Evolutionary conservation across 2,888 invertebrate species (phyloP).

Genomic region (Drosophila koepferae): DNA sequence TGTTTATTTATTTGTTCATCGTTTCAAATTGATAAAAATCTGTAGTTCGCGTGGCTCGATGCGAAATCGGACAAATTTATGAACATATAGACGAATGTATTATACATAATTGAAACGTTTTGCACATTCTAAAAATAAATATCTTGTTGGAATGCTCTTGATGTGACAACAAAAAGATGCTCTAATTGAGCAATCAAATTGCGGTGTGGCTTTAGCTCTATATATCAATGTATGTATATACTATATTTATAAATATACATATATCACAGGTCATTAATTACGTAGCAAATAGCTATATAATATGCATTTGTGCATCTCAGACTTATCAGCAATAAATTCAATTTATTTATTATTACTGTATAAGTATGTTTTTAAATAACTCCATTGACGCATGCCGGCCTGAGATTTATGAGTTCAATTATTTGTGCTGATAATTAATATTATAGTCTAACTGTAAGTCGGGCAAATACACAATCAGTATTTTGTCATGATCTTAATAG

Average conservation of each 20-base stretch:
- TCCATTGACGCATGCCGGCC: conserved; percentile 44
- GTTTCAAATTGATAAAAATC: conserved; percentile 43
- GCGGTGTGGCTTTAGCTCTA: not conserved
- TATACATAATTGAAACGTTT: conserved; percentile 13
- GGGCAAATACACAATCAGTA: conserved; percentile 31
- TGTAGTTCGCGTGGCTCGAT: conserved; percentile 30
- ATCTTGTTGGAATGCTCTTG: not conserved
- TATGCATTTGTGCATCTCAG: conserved; percentile 24
- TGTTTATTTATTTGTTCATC: conserved; percentile 29
- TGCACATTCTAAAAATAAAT: conserved; percentile 35
- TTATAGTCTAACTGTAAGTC: conserved; percentile 59
- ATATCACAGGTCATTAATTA: conserved; percentile 11
- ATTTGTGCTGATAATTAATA: conserved; percentile 51
- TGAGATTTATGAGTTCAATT: conserved; percentile 34
- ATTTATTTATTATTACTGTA: conserved; percentile 3
- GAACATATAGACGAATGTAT: conserved; percentile 1
- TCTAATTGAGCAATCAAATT: conserved; percentile 11
- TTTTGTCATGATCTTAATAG: not conserved
- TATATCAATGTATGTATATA: not conserved
- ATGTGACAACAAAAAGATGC: not conserved
- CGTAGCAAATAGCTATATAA: conserved; percentile 6
- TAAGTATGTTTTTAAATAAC: conserved; percentile 10
- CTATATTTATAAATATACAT: not conserved
- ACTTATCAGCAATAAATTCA: conserved; percentile 39
- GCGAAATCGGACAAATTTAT: not conserved